Conservation (phyloP, 2,113 vertebrate genomes). For the Raja brachyura region DNA sequence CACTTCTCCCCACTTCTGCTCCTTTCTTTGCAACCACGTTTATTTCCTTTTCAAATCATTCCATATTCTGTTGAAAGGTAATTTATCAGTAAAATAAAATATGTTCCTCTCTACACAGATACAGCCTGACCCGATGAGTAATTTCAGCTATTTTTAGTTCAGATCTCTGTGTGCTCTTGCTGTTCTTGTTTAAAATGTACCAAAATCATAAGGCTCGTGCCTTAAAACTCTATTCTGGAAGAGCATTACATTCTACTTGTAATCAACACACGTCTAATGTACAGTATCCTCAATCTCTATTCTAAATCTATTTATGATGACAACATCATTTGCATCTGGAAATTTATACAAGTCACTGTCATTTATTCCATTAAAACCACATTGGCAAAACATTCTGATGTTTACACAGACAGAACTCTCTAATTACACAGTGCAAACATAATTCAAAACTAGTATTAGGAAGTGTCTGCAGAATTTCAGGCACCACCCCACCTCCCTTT, state of each 20-base stretch:
- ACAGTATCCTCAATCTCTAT: constrained; percentile 7
- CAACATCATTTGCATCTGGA: constrained; percentile 26
- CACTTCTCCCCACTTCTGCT: no score
- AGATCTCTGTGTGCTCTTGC: neutral
- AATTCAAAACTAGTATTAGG: neutral
- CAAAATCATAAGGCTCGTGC: neutral
- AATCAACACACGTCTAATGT: neutral
- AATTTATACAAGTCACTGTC: constrained; percentile 33
- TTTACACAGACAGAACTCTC: constrained; percentile 27
- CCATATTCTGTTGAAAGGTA: no score
- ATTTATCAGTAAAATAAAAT: no score
- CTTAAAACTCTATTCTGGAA: neutral
- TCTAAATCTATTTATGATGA: constrained; percentile 24
- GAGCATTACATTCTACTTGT: neutral
- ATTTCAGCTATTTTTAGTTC: no score
- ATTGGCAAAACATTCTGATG: constrained; percentile 25
- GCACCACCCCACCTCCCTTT: neutral
- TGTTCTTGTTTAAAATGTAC: neutral
- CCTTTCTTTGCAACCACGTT: no score
- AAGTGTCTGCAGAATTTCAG: neutral
- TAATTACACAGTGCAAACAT: constrained; percentile 4
- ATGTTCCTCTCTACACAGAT: no score
- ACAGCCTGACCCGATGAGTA: no score
- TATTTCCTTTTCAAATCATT: no score
- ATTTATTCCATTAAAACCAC: constrained; percentile 25